Conservation (phyloP, 2,797 vertebrate genomes). For the Ataeniobius toweri region DNA sequence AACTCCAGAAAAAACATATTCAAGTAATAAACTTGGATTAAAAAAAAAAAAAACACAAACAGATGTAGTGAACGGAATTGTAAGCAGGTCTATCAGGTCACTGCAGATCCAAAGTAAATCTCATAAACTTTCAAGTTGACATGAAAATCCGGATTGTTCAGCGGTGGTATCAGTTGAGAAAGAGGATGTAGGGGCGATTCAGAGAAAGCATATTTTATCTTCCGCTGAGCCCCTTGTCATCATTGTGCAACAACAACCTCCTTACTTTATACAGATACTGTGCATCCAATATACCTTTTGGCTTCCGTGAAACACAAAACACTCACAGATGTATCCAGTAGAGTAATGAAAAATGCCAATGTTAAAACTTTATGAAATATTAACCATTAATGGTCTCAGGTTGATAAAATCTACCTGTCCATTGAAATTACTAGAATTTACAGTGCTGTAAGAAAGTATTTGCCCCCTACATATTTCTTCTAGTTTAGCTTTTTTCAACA, state of each 20-base stretch:
- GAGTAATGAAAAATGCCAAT: conserved; percentile 30
- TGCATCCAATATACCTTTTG: neutral
- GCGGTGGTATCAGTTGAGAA: conserved; percentile 24
- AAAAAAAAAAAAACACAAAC: conserved; percentile 23
- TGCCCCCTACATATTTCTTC: neutral
- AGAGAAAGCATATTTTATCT: conserved; percentile 56
- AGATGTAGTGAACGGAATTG: conserved; percentile 24
- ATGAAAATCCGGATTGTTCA: conserved; percentile 39
- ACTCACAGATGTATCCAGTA: conserved; percentile 8
- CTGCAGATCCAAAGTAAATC: conserved; percentile 41
- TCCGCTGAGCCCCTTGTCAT: conserved; percentile 23
- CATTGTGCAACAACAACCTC: conserved; percentile 23
- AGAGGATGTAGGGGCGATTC: conserved; percentile 17
- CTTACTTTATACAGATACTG: neutral
- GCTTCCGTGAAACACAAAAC: conserved; percentile 6
- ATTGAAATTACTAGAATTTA: conserved; percentile 34
- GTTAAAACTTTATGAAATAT: conserved; percentile 21
- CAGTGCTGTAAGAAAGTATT: neutral
- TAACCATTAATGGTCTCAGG: conserved; percentile 10
- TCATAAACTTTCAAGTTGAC: conserved; percentile 69
- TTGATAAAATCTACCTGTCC: conserved; percentile 24
- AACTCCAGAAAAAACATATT: conserved; percentile 28
- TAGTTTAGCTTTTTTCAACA: neutral
- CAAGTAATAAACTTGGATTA: conserved; percentile 38
- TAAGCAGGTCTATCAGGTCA: conserved; percentile 38